These are phyloP conservation scores for Eleginops maclovinus DNA, from an alignment of 2,113 vertebrate species.

Conservation along the genomic window DNA sequence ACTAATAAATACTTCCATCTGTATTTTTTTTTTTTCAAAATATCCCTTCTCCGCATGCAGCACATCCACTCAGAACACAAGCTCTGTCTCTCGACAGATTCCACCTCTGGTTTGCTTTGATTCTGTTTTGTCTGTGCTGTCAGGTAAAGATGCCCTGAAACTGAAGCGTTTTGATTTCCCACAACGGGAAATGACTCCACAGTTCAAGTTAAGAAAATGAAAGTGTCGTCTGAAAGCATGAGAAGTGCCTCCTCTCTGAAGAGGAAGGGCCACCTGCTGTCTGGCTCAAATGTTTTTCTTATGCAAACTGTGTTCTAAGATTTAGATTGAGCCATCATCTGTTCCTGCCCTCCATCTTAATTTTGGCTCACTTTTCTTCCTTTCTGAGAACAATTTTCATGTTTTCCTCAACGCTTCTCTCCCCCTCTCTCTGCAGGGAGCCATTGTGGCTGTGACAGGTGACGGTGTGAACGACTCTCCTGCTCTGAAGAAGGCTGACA, in stretches of 20 bases:
- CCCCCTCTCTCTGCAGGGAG: conserved; percentile 82
- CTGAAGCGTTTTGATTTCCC: conserved; percentile 1
- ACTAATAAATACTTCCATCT: no score
- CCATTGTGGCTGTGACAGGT: conserved; percentile 93
- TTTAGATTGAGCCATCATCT: neutral
- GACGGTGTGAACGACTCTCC: conserved; percentile 95
- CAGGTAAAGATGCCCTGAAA: conserved; percentile 3
- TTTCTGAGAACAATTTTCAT: neutral
- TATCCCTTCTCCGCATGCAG: neutral
- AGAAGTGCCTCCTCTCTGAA: neutral
- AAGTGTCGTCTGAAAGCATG: conserved; percentile 23
- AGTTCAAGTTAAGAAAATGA: neutral
- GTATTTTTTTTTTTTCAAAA: neutral
- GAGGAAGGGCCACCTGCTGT: neutral
- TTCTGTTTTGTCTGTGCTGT: neutral
- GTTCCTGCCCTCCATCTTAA: neutral
- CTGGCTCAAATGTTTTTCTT: neutral
- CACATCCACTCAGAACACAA: neutral
- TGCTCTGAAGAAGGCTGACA: conserved; percentile 94
- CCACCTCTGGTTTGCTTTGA: neutral
- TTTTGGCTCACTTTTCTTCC: neutral
- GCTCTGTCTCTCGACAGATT: neutral
- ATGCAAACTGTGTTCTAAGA: no score
- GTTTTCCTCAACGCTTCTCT: neutral
- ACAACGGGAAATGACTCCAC: conserved; percentile 18